Evolutionary conservation across 2,888 invertebrate species (phyloP).

Genomic region (Lycophotia porphyrea): DNA sequence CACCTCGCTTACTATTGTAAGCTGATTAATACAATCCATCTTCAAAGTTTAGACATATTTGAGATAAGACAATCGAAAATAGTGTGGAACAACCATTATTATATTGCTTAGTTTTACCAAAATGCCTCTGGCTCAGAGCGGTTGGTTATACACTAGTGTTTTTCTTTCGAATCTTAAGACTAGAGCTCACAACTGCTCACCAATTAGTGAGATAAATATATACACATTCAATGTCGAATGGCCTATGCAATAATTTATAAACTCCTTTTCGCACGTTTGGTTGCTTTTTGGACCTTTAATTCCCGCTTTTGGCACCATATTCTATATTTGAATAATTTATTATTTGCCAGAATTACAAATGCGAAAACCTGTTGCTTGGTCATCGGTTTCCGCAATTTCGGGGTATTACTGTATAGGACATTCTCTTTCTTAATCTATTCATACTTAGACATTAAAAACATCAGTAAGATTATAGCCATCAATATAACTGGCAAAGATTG

Average conservation of each 20-base stretch:
- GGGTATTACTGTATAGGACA: slow-evolving; percentile 60
- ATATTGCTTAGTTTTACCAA: slow-evolving; percentile 58
- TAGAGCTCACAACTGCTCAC: slow-evolving; percentile 67
- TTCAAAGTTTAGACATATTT: slow-evolving; percentile 35
- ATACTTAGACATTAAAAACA: slow-evolving; percentile 50
- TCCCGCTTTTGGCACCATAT: slow-evolving; percentile 45
- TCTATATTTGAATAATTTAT: slow-evolving; percentile 37
- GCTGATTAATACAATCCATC: slow-evolving; percentile 29
- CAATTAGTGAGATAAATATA: slow-evolving; percentile 50
- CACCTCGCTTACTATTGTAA: slow-evolving; percentile 58
- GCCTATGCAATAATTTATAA: slow-evolving; percentile 52
- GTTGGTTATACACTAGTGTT: slow-evolving; percentile 31
- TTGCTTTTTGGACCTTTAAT: slow-evolving; percentile 42
- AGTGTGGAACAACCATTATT: slow-evolving; percentile 53
- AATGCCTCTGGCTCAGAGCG: slow-evolving; percentile 53
- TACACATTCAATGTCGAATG: slow-evolving; percentile 45
- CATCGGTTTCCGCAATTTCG: slow-evolving; percentile 20
- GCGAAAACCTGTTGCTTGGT: slow-evolving; percentile 20
- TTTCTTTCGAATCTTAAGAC: slow-evolving; percentile 56
- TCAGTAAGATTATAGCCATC: slow-evolving; percentile 40
- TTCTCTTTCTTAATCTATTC: slow-evolving; percentile 46
- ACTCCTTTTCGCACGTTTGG: slow-evolving; percentile 4
- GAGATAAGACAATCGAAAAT: slow-evolving; percentile 42
- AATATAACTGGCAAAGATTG: slow-evolving; percentile 45
- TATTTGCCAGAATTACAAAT: slow-evolving; percentile 26